Evolutionary conservation across 2,888 invertebrate genomes (phyloP), one percentile per base, ranked within the genome.

Genomic region (Lycophotia porphyrea): DNA sequence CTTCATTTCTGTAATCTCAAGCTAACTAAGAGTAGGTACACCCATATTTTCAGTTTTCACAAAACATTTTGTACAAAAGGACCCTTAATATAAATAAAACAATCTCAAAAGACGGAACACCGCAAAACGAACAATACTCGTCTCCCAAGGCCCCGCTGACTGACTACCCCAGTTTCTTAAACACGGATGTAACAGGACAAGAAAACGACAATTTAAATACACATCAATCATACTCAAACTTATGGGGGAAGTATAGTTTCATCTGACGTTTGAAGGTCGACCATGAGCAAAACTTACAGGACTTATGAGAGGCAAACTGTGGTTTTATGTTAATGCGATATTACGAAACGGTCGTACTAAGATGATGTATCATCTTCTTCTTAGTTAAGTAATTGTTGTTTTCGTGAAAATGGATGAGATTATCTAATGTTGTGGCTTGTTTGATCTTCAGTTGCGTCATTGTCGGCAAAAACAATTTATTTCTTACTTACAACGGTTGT

Each of bases 331-430:
- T 36, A 42, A 64, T 64, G 24, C 27, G 5, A 47, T 34, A 60
- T 60, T 80, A 49, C 58, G 15, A 64, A 72, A 72, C 13, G 58
- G 67, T 76, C 44, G 39, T 31, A 74, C 31, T 42, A 64, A 42
- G 44, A 68, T 76, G 82, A 85, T 82, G 66, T 42, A 82, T 76
- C 42, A 64, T 64, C 70, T 73, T 61, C 65, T 42, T 67, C 42
- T 63, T 36, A 55, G 71, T 71, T 82, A 85, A 85, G 77, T 82
- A 85, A 85, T 76, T 72, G 82, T 68, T 81, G 76, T 73, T 85
- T 82, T 76, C 84, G 69, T 61, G 61, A 60, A 69, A 81, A 81
- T 81, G 71, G 76, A 82, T 85, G 63, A 70, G 69, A 69, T 76
- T 82, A 61, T 69, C 47, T 82, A 82, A 82, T 70, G 66, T 72